Percentiles rank a stretch among this genome's conserved stretches.
phyloP scores from a whole-genome alignment of 2,113 vertebrate genomes.

The Catharus fuscescens region DNA sequence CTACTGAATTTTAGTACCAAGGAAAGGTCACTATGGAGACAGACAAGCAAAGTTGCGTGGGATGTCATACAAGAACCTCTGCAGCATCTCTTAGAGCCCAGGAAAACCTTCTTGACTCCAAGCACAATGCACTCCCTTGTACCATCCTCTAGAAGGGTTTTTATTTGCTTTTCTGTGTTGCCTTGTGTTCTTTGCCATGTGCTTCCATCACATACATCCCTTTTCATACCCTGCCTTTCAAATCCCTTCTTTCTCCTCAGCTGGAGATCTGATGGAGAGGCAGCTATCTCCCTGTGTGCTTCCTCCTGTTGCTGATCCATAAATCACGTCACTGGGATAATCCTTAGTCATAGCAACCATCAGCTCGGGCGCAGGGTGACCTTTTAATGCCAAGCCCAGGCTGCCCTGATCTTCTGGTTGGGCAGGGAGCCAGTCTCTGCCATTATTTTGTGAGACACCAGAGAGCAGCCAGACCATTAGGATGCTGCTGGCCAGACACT shows the following conservation, averaged over 20 bases:
- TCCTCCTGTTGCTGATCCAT: background rate
- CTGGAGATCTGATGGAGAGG: background rate
- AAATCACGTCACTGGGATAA: conserved; percentile 9
- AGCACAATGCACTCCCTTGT: accelerated
- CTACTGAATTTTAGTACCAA: background rate
- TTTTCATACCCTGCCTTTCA: background rate
- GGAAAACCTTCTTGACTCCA: background rate
- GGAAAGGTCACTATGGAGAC: background rate
- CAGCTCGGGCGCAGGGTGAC: conserved; percentile 17
- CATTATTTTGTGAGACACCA: background rate
- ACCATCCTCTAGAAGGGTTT: background rate
- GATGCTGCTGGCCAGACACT: background rate
- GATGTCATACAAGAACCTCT: background rate
- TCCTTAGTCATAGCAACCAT: conserved; percentile 39
- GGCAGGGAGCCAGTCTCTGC: background rate
- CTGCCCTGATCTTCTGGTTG: background rate
- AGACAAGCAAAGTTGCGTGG: accelerated
- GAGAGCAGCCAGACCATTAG: background rate
- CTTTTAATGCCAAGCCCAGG: conserved; percentile 23
- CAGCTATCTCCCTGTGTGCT: background rate
- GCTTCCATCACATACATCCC: background rate
- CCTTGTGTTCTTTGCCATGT: background rate
- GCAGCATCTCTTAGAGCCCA: background rate
- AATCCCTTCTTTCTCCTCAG: background rate
- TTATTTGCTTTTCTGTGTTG: background rate